A percentile compares a stretch with the other conserved stretches of the same genome.
Evolutionary conservation across 2,888 invertebrate species (phyloP).

Genomic region (Tortrix viridana): DNA sequence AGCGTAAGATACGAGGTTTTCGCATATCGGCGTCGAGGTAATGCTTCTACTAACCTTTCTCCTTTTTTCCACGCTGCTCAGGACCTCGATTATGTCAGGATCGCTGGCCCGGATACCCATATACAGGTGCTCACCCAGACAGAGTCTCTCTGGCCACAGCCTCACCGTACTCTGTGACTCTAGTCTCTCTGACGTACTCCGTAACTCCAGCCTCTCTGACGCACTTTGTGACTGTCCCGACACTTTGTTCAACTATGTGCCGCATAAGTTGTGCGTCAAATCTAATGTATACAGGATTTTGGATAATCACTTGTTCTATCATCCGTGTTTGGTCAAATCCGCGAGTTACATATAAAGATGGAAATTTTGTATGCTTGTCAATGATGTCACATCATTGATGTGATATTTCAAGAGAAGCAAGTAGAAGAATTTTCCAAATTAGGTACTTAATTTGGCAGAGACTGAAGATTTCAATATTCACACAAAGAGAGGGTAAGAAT

Average conservation of each 20-base stretch:
- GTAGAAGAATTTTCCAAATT: too few species aligned
- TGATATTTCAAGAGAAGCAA: too few species aligned
- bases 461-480: too few species aligned
- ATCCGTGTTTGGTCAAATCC: conserved; percentile 67
- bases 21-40: too few species aligned
- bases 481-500: too few species aligned
- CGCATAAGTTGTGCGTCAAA: conserved; percentile 67
- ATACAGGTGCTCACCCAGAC: conserved; percentile 73
- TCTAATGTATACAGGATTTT: conserved; percentile 62
- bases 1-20: too few species aligned
- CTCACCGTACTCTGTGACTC: not conserved
- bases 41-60: conserved; percentile 5
- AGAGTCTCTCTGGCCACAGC: not conserved
- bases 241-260: conserved; percentile 63
- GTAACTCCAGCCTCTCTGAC: conserved; percentile 53
- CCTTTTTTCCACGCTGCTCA: conserved; percentile 67
- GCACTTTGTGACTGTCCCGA: conserved; percentile 73
- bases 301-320: conserved; percentile 68
- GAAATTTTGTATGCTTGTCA: too few species aligned
- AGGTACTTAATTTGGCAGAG: too few species aligned
- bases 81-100: conserved; percentile 78
- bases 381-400: too few species aligned
- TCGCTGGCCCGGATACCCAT: conserved; percentile 80
- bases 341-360: conserved; percentile 65
- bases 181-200: conserved; percentile 25